A percentile compares a stretch with the other conserved stretches of the same genome.
These are phyloP conservation scores for Ophion ventricosus DNA, from an alignment of 2,888 invertebrate species.

Conservation along the genomic window DNA sequence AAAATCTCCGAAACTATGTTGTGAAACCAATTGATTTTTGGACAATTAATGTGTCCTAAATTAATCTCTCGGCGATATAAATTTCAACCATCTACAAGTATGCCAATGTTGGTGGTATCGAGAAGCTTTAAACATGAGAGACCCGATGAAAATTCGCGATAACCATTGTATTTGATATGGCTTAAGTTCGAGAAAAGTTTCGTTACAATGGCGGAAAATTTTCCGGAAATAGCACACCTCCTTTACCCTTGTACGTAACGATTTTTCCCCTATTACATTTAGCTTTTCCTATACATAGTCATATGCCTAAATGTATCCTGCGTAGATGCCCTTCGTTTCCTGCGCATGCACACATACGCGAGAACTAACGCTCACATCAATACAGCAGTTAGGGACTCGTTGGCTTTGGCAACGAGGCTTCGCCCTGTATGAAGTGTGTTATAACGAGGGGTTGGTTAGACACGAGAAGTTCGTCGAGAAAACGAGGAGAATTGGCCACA, in stretches of 20 bases:
- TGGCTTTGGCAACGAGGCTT: conserved; percentile 54
- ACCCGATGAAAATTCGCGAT: conserved; percentile 27
- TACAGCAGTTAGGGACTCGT: conserved; percentile 34
- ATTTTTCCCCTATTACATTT: conserved; percentile 59
- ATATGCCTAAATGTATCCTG: conserved; percentile 3
- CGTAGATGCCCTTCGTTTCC: conserved; percentile 15
- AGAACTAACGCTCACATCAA: not conserved
- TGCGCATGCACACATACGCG: conserved; percentile 4
- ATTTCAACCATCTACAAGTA: too few relatives aligned
- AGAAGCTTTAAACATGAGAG: not conserved
- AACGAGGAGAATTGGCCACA: conserved; percentile 59
- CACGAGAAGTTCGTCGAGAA: conserved; percentile 57
- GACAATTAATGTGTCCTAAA: too few relatives aligned
- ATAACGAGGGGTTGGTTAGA: conserved; percentile 65
- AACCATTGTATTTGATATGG: conserved; percentile 27
- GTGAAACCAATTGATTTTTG: too few relatives aligned
- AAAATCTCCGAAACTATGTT: too few relatives aligned
- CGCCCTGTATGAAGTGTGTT: conserved; percentile 50
- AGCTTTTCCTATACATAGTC: conserved; percentile 33
- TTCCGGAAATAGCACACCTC: conserved; percentile 55
- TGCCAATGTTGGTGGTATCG: too few relatives aligned
- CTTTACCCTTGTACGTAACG: conserved; percentile 51
- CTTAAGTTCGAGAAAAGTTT: conserved; percentile 16
- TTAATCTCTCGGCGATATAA: too few relatives aligned
- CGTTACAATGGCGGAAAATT: conserved; percentile 45